A percentile compares a stretch with the other conserved stretches of the same genome.
phyloP scores from a whole-genome alignment of 2,888 invertebrate genomes.

The Melieria omissa region DNA sequence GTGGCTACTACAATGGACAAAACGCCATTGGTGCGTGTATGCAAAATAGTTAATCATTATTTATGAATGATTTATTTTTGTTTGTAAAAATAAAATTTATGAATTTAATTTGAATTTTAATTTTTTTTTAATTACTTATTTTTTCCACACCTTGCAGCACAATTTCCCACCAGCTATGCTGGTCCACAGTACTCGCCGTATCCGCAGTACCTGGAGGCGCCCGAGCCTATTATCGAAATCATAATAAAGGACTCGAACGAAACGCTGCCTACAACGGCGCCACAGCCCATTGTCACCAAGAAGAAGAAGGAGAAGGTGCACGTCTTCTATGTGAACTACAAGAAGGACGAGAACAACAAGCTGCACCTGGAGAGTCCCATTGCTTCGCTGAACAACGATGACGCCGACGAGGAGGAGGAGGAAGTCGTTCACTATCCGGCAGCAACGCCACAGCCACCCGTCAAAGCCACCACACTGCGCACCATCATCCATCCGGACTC shows the following conservation, averaged over 20 bases:
- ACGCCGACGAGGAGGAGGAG: conserved; percentile 69
- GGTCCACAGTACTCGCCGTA: conserved; percentile 58
- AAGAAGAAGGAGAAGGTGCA: conserved; percentile 86
- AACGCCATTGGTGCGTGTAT: conserved; percentile 55
- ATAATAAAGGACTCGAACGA: conserved; percentile 92
- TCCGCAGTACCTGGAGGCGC: conserved; percentile 77
- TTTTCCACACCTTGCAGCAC: conserved; percentile 47
- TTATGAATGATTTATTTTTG: background rate
- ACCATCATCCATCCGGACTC: conserved; percentile 89
- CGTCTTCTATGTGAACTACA: conserved; percentile 91
- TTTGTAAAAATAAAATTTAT: background rate
- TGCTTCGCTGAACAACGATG: conserved; percentile 78
- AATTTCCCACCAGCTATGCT: conserved; percentile 52
- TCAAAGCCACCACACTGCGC: conserved; percentile 81
- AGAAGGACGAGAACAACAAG: conserved; percentile 81
- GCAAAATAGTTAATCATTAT: conserved; percentile 18
- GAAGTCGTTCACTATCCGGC: conserved; percentile 68
- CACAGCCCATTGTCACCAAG: conserved; percentile 65
- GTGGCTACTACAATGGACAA: conserved; percentile 59
- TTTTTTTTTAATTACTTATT: background rate
- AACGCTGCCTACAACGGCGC: conserved; percentile 74
- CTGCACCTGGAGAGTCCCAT: conserved; percentile 84
- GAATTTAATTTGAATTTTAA: background rate
- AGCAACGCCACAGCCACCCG: conserved; percentile 69
- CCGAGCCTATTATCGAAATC: conserved; percentile 91